Evolutionary conservation across 2,888 invertebrate species (phyloP).

Genomic region (Hipparchia semele): DNA sequence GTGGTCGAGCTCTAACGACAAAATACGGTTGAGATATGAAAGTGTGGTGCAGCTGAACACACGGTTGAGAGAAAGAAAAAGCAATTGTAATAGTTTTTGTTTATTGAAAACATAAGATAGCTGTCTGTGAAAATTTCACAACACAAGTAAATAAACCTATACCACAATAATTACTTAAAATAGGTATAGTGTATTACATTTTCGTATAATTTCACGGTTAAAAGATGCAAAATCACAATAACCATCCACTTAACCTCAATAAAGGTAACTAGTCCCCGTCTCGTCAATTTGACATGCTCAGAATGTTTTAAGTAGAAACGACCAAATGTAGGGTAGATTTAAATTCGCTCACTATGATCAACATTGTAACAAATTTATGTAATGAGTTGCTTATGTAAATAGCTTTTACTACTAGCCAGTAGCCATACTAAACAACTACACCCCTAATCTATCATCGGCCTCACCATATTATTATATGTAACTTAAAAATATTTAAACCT

Average conservation of each 20-base stretch:
- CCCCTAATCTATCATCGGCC: conserved; percentile 14
- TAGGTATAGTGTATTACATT: conserved; percentile 39
- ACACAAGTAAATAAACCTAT: conserved; percentile 36
- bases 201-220: conserved; percentile 21
- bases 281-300: conserved; percentile 53
- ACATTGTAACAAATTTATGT: conserved; percentile 13
- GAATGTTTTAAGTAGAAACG: conserved; percentile 41
- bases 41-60: too few species aligned
- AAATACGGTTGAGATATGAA: too few species aligned
- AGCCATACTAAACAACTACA: conserved; percentile 32
- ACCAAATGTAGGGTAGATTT: conserved; percentile 19
- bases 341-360: conserved; percentile 20
- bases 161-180: conserved; percentile 30
- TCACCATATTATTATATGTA: conserved; percentile 11
- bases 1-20: too few species aligned
- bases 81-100: conserved; percentile 48
- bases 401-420: conserved; percentile 30
- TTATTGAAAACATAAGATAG: conserved; percentile 70
- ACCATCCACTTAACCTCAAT: conserved; percentile 29
- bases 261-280: conserved; percentile 34
- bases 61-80: background rate
- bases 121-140: conserved; percentile 67
- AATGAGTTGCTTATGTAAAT: conserved; percentile 29
- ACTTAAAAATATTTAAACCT: conserved; percentile 19
- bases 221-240: conserved; percentile 46